Conservation (phyloP, 2,113 vertebrate species). For the Tenebrosternarchus preto region DNA sequence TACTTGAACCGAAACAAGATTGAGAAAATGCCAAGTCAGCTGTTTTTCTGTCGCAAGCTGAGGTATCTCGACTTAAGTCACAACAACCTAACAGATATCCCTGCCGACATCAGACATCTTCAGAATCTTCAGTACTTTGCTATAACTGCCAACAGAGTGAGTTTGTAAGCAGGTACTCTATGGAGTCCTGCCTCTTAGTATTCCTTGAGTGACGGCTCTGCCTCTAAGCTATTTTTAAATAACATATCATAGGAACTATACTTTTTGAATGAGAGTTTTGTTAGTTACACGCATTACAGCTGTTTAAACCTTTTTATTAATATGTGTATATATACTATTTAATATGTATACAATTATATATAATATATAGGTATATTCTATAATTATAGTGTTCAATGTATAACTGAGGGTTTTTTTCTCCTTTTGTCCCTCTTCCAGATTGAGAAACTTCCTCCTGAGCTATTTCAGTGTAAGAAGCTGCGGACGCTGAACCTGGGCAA, state of each 20-base stretch:
- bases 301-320: background rate
- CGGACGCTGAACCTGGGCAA: slow-evolving; percentile 94
- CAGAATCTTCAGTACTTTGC: slow-evolving; percentile 95
- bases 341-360: background rate
- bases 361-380: background rate
- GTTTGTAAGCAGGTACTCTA: background rate
- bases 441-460: slow-evolving; percentile 89
- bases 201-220: background rate
- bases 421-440: slow-evolving; percentile 74
- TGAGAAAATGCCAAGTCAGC: slow-evolving; percentile 92
- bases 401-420: background rate
- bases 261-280: too few relatives aligned
- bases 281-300: too few relatives aligned
- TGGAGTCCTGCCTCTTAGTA: background rate
- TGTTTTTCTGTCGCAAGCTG: slow-evolving; percentile 95
- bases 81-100: slow-evolving; percentile 91
- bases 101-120: slow-evolving; percentile 86
- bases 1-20: slow-evolving; percentile 99
- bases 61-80: slow-evolving; percentile 96
- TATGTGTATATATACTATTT: background rate
- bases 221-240: too few relatives aligned
- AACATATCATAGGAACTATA: too few relatives aligned
- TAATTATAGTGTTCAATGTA: background rate
- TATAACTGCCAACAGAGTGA: slow-evolving; percentile 91
- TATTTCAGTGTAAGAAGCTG: slow-evolving; percentile 97